Evolutionary conservation across 2,888 invertebrate species (phyloP).

Genomic region (Theodoxus fluviatilis): DNA sequence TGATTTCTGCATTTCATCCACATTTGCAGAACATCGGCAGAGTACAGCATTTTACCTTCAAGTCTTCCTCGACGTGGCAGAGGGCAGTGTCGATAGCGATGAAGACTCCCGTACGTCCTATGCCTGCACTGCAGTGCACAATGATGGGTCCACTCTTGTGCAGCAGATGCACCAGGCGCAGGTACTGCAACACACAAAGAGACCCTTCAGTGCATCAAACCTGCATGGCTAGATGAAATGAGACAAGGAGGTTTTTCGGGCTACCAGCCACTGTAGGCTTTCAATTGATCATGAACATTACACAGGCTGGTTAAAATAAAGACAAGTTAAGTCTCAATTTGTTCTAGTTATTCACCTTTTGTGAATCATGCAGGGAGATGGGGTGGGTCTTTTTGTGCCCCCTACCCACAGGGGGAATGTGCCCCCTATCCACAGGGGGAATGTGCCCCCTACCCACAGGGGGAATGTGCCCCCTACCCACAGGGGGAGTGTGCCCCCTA

Average conservation of each 20-base stretch:
- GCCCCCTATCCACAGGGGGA: too few species aligned
- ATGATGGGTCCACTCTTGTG: conserved; percentile 70
- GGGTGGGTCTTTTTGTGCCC: too few species aligned
- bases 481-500: too few species aligned
- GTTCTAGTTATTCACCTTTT: too few species aligned
- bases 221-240: too few species aligned
- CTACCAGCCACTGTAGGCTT: too few species aligned
- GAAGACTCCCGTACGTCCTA: conserved; percentile 66
- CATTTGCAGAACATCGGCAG: neutral
- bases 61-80: conserved; percentile 47
- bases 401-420: too few species aligned
- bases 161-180: conserved; percentile 51
- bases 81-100: conserved; percentile 57
- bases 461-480: too few species aligned
- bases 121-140: conserved; percentile 68
- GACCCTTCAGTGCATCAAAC: neutral
- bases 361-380: too few species aligned
- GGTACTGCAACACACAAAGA: conserved; percentile 45
- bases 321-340: too few species aligned
- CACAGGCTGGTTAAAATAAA: neutral
- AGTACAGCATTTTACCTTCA: conserved; percentile 42
- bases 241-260: too few species aligned
- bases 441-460: too few species aligned
- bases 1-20: neutral
- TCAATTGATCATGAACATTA: neutral